Conservation (phyloP, 2,888 invertebrate genomes). For the Nemurella pictetii region DNA sequence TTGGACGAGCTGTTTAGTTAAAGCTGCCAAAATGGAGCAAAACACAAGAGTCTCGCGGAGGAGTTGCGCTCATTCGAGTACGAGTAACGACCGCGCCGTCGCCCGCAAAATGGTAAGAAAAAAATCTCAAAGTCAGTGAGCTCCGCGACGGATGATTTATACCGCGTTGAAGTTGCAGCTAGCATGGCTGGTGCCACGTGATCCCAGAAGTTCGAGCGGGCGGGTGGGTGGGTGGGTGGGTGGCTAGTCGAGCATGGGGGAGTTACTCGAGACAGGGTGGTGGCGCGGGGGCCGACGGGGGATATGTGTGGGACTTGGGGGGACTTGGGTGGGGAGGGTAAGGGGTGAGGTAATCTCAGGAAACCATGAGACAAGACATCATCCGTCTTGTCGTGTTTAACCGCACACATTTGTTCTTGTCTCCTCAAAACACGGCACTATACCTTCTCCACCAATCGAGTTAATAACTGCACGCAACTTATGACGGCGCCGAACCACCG, state of each 20-base stretch:
- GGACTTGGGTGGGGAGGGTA: neutral
- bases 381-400: slow-evolving; percentile 35
- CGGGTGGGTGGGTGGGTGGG: too few species aligned
- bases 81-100: neutral
- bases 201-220: too few species aligned
- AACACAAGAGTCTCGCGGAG: neutral
- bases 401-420: slow-evolving; percentile 28
- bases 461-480: slow-evolving; percentile 15
- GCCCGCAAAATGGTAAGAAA: neutral
- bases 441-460: slow-evolving; percentile 2
- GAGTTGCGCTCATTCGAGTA: neutral
- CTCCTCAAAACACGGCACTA: slow-evolving; percentile 23
- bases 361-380: slow-evolving; percentile 37
- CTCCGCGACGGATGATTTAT: neutral
- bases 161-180: neutral
- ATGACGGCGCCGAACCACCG: neutral
- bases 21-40: neutral
- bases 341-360: slow-evolving; percentile 34
- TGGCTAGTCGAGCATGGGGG: neutral
- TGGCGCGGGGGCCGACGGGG: too few species aligned
- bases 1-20: neutral
- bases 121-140: neutral
- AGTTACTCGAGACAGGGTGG: neutral
- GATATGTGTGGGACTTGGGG: neutral
- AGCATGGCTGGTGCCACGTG: too few species aligned